Evolutionary conservation across 2,113 vertebrate species (phyloP), one percentile per base, ranked within the genome.

Genomic region (Microtus montanus): DNA sequence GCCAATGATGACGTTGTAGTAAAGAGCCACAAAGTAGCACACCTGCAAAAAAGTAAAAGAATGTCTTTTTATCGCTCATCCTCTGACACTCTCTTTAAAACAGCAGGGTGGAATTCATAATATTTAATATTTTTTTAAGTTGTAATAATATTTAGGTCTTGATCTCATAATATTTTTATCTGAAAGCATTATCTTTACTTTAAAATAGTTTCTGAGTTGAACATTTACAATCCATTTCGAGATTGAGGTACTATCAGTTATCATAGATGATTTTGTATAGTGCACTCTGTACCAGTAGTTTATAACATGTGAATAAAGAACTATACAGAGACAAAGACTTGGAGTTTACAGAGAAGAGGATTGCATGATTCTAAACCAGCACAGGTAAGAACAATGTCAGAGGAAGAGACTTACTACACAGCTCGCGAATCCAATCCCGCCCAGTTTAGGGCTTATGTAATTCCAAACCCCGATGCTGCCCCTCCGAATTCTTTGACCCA

Each of bases 391-490:
- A 4, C 58, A 94, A 77, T 28, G 35, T 3, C 17, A 78, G 4
- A 71, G 22, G 10, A 73, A 33, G 47, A 94, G 95, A 99, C 99
- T 99, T 98, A 99, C 99, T 97, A 99, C 96, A 0, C 99, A 99
- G 98, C 99, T 99, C 96, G 99, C 99, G 91, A 99, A 99, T 97
- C 99, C 99, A 97, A 99, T 99, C 96, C 99, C 99, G 85, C 99
- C 99, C 97, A 99, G 98, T 63, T 99, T 99, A 74, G 99, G 99
- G 97, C 99, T 99, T 98, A 99, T 99, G 80, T 99, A 99, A 98
- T 99, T 99, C 99, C 99, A 99, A 30, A 99, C 99, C 20, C 99
- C 99, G 92, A 99, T 99, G 98, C 99, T 99, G 92, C 99, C 99
- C 93, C 99, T 97, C 30, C 99, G 99, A 96, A 99, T 99, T 94